A percentile compares a stretch with the other conserved stretches of the same genome.
Evolutionary conservation across 2,797 vertebrate species (phyloP).

Genomic region (Acropternis orthonyx): DNA sequence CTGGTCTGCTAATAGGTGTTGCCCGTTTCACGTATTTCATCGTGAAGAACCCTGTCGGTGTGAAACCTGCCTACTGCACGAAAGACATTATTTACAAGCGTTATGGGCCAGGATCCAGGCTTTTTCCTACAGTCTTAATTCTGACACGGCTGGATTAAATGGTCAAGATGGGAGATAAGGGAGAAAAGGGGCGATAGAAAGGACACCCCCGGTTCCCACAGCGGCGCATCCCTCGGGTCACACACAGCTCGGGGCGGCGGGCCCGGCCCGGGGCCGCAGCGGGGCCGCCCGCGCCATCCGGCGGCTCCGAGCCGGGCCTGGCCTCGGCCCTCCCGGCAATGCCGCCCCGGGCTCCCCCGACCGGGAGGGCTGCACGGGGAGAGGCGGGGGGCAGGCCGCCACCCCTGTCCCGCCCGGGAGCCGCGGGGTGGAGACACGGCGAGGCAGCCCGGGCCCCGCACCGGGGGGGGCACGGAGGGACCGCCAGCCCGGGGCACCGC

Average conservation of each 20-base stretch:
- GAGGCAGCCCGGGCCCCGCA: neutral
- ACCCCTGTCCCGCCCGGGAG: neutral
- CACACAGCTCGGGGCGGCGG: neutral
- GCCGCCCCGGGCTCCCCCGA: neutral
- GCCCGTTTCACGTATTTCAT: neutral
- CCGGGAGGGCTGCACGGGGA: too few species aligned
- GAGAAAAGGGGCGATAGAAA: accelerated
- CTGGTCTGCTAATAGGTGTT: neutral
- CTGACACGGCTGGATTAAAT: neutral
- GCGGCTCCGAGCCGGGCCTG: neutral
- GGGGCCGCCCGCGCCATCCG: neutral
- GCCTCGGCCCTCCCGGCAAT: neutral
- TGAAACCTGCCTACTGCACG: neutral
- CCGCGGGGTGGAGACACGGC: accelerated
- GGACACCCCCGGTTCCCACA: accelerated
- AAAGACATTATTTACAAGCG: neutral
- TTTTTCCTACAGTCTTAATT: neutral
- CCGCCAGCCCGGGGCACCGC: too few species aligned
- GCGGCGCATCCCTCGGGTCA: neutral
- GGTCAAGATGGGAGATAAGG: neutral
- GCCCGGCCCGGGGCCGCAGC: neutral
- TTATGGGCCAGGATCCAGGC: neutral
- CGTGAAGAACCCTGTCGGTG: neutral
- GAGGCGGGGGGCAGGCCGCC: neutral
- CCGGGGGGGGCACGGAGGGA: too few species aligned